A percentile compares a stretch with the other conserved stretches of the same genome.
Evolutionary conservation across 2,888 invertebrate genomes (phyloP).

Genomic region (Cerastis rubricosa): DNA sequence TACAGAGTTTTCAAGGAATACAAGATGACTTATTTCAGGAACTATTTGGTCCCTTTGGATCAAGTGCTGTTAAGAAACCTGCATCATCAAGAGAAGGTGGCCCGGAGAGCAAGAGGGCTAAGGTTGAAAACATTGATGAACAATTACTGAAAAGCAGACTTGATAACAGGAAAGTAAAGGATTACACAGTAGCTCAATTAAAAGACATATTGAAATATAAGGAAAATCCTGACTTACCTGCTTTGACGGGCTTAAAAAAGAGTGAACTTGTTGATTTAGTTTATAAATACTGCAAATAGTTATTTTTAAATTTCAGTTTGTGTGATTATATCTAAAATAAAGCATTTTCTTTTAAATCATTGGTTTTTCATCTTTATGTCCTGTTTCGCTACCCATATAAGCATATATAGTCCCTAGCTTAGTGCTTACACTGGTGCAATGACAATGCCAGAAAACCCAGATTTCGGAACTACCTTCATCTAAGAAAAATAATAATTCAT

Average conservation of each 20-base stretch:
- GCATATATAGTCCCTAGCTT: neutral
- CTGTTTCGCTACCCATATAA: neutral
- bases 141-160: slow-evolving; percentile 75
- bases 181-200: slow-evolving; percentile 81
- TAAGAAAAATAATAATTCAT: neutral
- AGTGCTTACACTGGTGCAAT: neutral
- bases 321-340: slow-evolving; percentile 10
- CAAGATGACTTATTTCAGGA: slow-evolving; percentile 84
- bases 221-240: slow-evolving; percentile 74
- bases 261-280: slow-evolving; percentile 82
- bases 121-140: slow-evolving; percentile 76
- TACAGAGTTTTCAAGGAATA: slow-evolving; percentile 74
- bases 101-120: slow-evolving; percentile 70
- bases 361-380: neutral
- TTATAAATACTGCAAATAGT: slow-evolving; percentile 74
- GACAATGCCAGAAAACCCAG: neutral
- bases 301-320: neutral
- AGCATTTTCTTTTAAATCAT: neutral
- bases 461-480: neutral
- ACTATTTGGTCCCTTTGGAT: slow-evolving; percentile 85
- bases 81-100: slow-evolving; percentile 59
- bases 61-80: slow-evolving; percentile 76
- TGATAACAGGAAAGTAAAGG: slow-evolving; percentile 72
- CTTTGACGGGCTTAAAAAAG: slow-evolving; percentile 82
- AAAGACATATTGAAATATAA: slow-evolving; percentile 80